Percentiles rank a stretch among this genome's conserved stretches.
Conservation (phyloP, 2,113 vertebrate genomes). For the Sakesphorus luctuosus region DNA sequence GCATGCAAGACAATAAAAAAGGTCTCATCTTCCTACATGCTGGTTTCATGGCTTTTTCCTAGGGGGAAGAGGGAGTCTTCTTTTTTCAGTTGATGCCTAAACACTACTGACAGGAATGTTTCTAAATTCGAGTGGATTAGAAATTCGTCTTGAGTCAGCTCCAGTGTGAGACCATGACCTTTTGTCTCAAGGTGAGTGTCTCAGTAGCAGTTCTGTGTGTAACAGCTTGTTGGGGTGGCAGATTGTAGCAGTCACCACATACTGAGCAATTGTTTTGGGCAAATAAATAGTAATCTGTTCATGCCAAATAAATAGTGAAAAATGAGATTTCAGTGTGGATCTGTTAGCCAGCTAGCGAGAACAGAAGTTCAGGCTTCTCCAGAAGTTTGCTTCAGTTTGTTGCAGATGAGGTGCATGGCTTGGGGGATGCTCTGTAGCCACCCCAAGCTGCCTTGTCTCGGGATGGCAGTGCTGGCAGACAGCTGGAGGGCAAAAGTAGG, state of each 20-base stretch:
- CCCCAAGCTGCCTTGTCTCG: background rate
- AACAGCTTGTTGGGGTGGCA: background rate
- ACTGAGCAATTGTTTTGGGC: background rate
- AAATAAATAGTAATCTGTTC: constrained; percentile 19
- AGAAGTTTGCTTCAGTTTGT: background rate
- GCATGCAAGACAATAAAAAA: background rate
- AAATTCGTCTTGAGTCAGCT: background rate
- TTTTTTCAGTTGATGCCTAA: background rate
- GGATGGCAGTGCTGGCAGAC: background rate
- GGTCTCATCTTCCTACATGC: background rate
- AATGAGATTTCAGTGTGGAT: background rate
- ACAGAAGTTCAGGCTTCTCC: background rate
- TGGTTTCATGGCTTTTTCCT: background rate
- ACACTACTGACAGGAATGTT: background rate
- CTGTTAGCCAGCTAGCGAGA: background rate
- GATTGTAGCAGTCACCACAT: background rate
- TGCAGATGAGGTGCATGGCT: background rate
- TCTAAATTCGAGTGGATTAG: background rate
- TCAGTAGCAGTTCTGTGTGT: constrained; percentile 9
- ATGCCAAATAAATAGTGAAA: constrained; percentile 4
- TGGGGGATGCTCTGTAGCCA: background rate
- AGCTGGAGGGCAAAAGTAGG: background rate
- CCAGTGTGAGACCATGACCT: background rate
- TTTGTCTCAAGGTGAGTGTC: background rate
- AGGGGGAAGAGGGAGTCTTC: background rate